phyloP scores from a whole-genome alignment of 2,888 invertebrate species.

The Clostera curtula region DNA sequence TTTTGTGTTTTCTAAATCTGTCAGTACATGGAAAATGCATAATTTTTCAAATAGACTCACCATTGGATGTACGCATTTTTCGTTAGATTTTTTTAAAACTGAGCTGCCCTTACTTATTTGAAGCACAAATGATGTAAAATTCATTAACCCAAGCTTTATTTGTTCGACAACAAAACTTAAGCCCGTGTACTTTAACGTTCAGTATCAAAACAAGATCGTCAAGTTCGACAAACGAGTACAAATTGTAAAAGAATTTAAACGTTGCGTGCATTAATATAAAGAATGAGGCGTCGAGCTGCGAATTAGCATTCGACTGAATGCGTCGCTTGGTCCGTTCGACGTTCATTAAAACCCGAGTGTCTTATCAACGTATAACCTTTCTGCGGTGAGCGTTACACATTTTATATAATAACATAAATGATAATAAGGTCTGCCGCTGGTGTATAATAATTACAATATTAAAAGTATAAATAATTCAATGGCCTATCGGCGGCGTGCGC shows the following conservation, averaged over 20 bases:
- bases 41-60: too few species aligned
- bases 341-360: conserved; percentile 52
- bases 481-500: conserved; percentile 60
- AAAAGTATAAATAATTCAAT: conserved; percentile 73
- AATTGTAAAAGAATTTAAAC: conserved; percentile 53
- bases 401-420: conserved; percentile 69
- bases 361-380: conserved; percentile 64
- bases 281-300: conserved; percentile 37
- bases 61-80: too few species aligned
- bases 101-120: too few species aligned
- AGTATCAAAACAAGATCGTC: conserved; percentile 39
- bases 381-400: conserved; percentile 59
- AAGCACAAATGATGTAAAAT: too few species aligned
- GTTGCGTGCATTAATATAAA: conserved; percentile 40
- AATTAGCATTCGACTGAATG: conserved; percentile 47
- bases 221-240: conserved; percentile 56
- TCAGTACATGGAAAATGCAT: too few species aligned
- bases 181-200: conserved; percentile 22
- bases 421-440: conserved; percentile 60
- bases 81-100: too few species aligned
- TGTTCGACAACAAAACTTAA: conserved; percentile 11
- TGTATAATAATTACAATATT: conserved; percentile 71
- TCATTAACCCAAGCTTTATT: conserved; percentile 9
- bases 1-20: too few species aligned
- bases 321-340: conserved; percentile 26